Conservation (phyloP, 2,888 invertebrate species). For the Sinodicranocentrus sp. region DNA sequence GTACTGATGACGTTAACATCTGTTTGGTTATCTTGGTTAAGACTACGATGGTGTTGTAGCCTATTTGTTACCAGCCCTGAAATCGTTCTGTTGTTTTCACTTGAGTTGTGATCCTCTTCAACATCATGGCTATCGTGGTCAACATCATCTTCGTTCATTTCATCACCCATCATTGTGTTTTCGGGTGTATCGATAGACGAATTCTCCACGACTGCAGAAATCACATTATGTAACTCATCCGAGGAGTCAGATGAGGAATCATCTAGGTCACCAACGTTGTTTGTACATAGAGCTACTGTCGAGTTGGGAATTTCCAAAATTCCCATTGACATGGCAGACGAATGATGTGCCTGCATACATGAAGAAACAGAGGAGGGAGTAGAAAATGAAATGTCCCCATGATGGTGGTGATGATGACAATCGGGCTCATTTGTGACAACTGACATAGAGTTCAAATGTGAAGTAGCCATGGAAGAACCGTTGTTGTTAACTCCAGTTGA, state of each 20-base stretch:
- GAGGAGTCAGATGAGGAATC: conserved; percentile 52
- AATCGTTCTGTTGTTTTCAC: conserved; percentile 30
- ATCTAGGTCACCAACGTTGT: conserved; percentile 47
- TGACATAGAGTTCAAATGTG: conserved; percentile 34
- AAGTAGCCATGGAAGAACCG: conserved; percentile 25
- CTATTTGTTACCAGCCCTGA: neutral
- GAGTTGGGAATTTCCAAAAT: conserved; percentile 60
- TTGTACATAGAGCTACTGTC: conserved; percentile 52
- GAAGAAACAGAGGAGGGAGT: conserved; percentile 21
- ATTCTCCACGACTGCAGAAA: conserved; percentile 60
- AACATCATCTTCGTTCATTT: conserved; percentile 37
- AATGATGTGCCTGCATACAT: conserved; percentile 45
- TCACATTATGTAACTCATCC: conserved; percentile 51
- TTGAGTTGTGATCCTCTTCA: conserved; percentile 27
- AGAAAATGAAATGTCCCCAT: conserved; percentile 25
- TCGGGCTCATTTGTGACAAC: conserved; percentile 30
- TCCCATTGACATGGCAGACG: conserved; percentile 34
- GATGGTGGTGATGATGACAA: conserved; percentile 37
- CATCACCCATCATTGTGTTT: conserved; percentile 64
- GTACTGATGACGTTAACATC: conserved; percentile 71
- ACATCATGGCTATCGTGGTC: conserved; percentile 9
- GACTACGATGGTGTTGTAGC: conserved; percentile 20
- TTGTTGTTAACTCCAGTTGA: conserved; percentile 8
- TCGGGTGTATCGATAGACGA: conserved; percentile 62
- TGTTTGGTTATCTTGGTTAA: conserved; percentile 43